Base-by-base conservation (phyloP, 1,140 invertebrate species). In the Anagrus nilaparvatae region DNA sequence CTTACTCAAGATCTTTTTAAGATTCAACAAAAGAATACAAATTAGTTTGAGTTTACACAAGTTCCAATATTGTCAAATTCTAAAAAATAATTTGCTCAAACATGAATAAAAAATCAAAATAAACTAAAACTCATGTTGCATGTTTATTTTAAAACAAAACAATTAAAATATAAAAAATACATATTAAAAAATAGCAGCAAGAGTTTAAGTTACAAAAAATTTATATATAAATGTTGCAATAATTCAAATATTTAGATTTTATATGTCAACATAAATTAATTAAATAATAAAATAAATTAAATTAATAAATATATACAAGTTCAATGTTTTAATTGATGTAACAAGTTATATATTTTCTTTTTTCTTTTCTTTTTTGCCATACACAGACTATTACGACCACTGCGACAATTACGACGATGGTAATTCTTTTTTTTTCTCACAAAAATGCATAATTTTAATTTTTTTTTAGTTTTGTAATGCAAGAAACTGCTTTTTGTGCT, bases 341-440 rank as follows among this genome's bases (percentile, higher is more conserved):
- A 66, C 65, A 57, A 48, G 53, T 65, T n/a, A n/a, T n/a, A n/a
- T n/a, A n/a, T n/a, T 59, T 60, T 58, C 45, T 66, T 63, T 52
- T 50, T 67, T 67, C 52, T 67, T 51, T 67, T 68, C 58, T 65
- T 54, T 65, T 68, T 54, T 65, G 61, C 62, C 59, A 63, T 59
- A 65, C 63, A 63, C 59, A 67, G 65, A 67, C 57, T 68, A 68
- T 68, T 68, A 67, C 58, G 64, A 69, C 62, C 58, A 66, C 64
- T 65, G 56, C 65, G 61, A 68, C 61, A 67, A 67, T 68, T 68
- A 68, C 60, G 64, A 68, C 56, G 61, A 68, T 64, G 65, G 65
- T 67, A 68, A 67, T 65, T 65, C 54, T 56, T 59, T 63, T 60
- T n/a, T n/a, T n/a, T n/a, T n/a, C n/a, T n/a, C n/a, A n/a, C n/a